A percentile compares a stretch with the other conserved stretches of the same genome.
phyloP scores from a whole-genome alignment of 2,888 invertebrate species.

The Operophtera brumata region DNA sequence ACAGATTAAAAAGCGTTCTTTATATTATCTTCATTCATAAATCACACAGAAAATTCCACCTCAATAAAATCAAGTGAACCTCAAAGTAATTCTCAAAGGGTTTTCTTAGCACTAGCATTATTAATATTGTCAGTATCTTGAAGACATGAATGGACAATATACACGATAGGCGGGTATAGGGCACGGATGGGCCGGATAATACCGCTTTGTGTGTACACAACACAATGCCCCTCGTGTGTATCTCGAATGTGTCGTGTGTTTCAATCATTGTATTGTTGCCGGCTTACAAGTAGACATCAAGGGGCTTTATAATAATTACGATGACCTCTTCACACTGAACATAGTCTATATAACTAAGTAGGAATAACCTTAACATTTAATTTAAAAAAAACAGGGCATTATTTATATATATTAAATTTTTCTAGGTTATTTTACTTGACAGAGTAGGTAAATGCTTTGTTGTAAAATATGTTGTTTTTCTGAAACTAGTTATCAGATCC shows the following conservation, averaged over 20 bases:
- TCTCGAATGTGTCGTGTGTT: conserved; percentile 12
- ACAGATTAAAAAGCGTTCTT: background rate
- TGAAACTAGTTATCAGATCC: no score
- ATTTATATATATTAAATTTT: no score
- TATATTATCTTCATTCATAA: background rate
- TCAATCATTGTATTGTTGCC: conserved; percentile 22
- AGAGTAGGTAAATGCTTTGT: no score
- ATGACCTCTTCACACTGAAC: background rate
- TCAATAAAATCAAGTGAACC: background rate
- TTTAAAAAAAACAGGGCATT: no score
- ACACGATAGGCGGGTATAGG: background rate
- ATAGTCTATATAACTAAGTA: background rate
- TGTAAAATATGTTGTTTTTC: no score
- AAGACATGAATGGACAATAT: conserved; percentile 3
- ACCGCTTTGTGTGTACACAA: conserved; percentile 19
- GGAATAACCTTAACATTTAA: no score
- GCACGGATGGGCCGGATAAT: conserved; percentile 15
- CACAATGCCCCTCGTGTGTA: conserved; percentile 11
- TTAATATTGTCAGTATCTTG: background rate
- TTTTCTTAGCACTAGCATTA: background rate
- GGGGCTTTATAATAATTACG: conserved; percentile 16
- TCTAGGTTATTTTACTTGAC: no score
- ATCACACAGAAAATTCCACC: background rate
- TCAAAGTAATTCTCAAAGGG: background rate
- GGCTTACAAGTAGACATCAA: conserved; percentile 18